phyloP scores from a whole-genome alignment of 2,888 invertebrate species.

The Antitype chi region DNA sequence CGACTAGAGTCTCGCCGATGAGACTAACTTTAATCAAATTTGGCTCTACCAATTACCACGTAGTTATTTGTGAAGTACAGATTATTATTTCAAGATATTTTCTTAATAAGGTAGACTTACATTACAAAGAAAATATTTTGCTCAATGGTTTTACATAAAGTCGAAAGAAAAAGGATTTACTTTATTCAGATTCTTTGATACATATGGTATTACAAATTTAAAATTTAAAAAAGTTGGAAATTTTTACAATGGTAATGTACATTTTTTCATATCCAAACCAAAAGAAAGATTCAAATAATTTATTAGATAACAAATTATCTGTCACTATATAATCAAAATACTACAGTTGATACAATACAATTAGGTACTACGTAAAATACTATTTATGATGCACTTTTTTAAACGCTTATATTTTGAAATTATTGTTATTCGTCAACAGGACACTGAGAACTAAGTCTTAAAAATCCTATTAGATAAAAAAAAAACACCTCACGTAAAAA shows the following conservation, averaged over 20 bases:
- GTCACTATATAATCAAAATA: not conserved
- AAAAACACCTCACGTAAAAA: not conserved
- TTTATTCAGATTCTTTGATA: not conserved
- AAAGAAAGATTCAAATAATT: not conserved
- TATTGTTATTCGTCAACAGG: no score
- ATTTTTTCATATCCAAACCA: not conserved
- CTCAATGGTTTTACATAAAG: not conserved
- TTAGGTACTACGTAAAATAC: not conserved
- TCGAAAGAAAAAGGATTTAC: not conserved
- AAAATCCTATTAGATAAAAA: not conserved
- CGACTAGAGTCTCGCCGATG: not conserved
- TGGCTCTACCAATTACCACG: not conserved
- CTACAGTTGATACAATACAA: no score
- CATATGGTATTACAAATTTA: not conserved
- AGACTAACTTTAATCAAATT: not conserved
- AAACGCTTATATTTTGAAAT: not conserved
- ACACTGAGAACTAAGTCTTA: not conserved
- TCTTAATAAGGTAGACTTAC: no score
- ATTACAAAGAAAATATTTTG: no score
- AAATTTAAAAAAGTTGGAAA: not conserved
- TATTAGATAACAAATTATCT: not conserved
- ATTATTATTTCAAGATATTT: not conserved
- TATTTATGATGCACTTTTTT: not conserved
- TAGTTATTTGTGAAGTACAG: not conserved
- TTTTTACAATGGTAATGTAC: not conserved